Base-by-base conservation (phyloP, 64 coral and sea anemone species). In the Porites lutea region DNA sequence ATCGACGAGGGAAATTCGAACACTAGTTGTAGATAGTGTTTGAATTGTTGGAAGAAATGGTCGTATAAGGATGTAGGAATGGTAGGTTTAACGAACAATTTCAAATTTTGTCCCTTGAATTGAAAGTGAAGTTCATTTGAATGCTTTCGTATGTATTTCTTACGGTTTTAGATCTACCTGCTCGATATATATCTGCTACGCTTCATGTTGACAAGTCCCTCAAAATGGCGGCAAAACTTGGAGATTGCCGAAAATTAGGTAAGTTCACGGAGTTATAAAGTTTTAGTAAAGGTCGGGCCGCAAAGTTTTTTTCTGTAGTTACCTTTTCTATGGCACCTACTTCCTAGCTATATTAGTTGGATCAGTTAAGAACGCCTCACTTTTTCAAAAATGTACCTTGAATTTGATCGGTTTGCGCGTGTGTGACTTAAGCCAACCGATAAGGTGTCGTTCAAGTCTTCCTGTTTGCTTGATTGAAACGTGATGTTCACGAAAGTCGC, bases 221-320 rank as follows among this genome's bases (percentile, higher is more conserved):
- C n/a, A 71, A 71, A 71, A 71, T 71, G 69, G 69, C 69, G 69
- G 69, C 69, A n/a, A 71, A 71, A 71, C 69, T 71, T 71, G 27
- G 69, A 71, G 69, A 71, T 71, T 71, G 69, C 69, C 69, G 69
- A 71, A 71, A 71, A 71, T 71, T 71, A 71, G 69, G 69, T 71
- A 71, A 71, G 69, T 71, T 71, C 21, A 23, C 3, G 69, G 69
- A 71, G 69, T 71, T 71, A 71, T 71, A 71, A 71, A 71, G 69
- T 71, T 71, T 71, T 71, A n/a, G 69, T 71, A 71, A 71, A 71
- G 69, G 69, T 71, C 69, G 69, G 69, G 22, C 69, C 69, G 69
- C 69, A 71, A 71, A 71, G 69, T 71, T 71, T 71, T 71, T 71
- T 71, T 71, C 69, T 71, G 69, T 27, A 71, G 69, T 71, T 71